Percentiles rank a stretch among this genome's conserved stretches.
phyloP scores from a whole-genome alignment of 2,113 vertebrate genomes.

The Chamaea fasciata region DNA sequence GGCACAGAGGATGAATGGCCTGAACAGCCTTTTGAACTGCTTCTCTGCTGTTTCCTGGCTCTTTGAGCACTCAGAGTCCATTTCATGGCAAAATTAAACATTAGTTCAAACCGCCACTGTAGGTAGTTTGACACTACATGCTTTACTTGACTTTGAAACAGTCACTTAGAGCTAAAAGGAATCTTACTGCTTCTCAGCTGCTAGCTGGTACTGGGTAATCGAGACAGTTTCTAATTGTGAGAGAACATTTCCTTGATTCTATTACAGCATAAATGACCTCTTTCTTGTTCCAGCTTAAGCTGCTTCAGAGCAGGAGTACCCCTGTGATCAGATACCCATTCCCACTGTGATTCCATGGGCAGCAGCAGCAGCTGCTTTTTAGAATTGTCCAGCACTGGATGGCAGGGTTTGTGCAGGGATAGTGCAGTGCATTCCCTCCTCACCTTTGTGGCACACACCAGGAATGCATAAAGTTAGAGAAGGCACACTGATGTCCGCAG shows the following conservation, averaged over 20 bases:
- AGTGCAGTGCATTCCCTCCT: background rate
- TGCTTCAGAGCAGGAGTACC: background rate
- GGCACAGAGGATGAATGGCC: background rate
- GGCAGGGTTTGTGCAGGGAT: background rate
- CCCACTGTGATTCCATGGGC: background rate
- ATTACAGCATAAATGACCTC: background rate
- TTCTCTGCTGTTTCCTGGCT: background rate
- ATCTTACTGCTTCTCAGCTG: background rate
- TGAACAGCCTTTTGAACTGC: background rate
- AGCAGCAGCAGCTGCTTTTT: background rate
- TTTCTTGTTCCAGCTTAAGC: background rate
- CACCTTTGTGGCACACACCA: background rate
- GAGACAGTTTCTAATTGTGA: background rate
- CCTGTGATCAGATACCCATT: background rate
- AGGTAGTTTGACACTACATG: background rate
- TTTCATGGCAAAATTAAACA: conserved; percentile 25
- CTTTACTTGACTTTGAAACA: background rate
- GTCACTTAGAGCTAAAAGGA: background rate
- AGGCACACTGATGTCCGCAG: background rate
- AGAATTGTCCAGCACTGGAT: background rate
- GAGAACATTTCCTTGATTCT: background rate
- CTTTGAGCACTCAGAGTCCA: background rate
- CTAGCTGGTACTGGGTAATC: background rate
- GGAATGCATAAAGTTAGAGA: background rate
- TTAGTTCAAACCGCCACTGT: background rate